Evolutionary conservation across 2,797 vertebrate genomes (phyloP), one percentile per base, ranked within the genome.

Genomic region (Pangasius sanitwongsei): DNA sequence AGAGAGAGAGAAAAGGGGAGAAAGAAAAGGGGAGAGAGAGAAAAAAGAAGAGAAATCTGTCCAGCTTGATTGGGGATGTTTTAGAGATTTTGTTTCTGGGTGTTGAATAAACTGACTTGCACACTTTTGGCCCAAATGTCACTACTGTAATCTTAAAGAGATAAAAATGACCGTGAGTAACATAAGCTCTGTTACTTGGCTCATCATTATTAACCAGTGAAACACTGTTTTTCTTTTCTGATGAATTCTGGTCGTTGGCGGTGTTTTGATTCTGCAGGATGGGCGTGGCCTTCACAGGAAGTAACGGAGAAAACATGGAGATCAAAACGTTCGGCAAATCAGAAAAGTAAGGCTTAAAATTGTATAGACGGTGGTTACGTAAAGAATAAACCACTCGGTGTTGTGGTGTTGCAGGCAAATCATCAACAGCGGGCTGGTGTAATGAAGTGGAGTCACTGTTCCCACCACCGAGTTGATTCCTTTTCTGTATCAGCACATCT

Each of bases 291-390:
- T 99, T 99, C 94, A 94, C 94, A 87, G 95, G 97, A 91, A 95
- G 91, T 93, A 96, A 86, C 72, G 97, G 97, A 83, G 96, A 98
- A 90, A 96, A 59, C 50, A 97, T 99, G 97, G 97, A 98, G 94
- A 96, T 99, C 93, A 98, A 98, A 95, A 97, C 96, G 59, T 97
- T 97, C 85, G 98, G 98, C 92, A 98, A 96, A 94, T 92, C 95
- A 88, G 98, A 99, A 94, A 98, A 96, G 98, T 99, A 96, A 86
- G 93, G 92, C 9, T 80, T 7, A 37, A 16, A 13, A 78, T 69
- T 34, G 31, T 85, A 0, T 5, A 85, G 65, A 53, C 18, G 0
- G 4, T 15, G 13, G 9, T 84, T 53, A 34, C 23, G 4, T 31
- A 69, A 12, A 8, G 63, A 85, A 85, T 53, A 70, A 69, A 37